Conservation (phyloP, 2,888 invertebrate species). For the Siphlonurus alternatus region DNA sequence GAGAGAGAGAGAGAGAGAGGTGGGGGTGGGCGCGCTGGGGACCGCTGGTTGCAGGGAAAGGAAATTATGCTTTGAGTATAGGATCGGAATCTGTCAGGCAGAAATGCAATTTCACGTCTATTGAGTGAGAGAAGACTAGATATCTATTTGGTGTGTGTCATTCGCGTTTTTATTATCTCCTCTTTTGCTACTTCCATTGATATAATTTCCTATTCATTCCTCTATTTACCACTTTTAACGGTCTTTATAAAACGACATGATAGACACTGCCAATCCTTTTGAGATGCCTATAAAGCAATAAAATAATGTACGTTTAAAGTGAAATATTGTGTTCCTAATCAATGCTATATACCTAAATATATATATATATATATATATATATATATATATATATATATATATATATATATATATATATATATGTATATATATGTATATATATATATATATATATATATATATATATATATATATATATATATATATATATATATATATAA, state of each 20-base stretch:
- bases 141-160: background rate
- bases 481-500: no score
- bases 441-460: no score
- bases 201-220: background rate
- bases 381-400: no score
- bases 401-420: no score
- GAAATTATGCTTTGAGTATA: background rate
- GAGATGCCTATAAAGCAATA: background rate
- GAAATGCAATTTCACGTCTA: slow-evolving; percentile 7
- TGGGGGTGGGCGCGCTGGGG: background rate
- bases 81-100: slow-evolving; percentile 2
- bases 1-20: background rate
- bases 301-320: no score
- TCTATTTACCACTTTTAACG: background rate
- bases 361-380: no score
- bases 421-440: no score
- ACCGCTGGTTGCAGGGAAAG: background rate
- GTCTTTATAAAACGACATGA: background rate
- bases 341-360: no score
- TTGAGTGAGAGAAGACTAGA: background rate
- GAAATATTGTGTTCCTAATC: no score
- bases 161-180: background rate
- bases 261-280: background rate
- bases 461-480: no score
- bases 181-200: background rate